Evolutionary conservation across 2,113 vertebrate genomes (phyloP).

Genomic region (Microcebus lehilahytsara): DNA sequence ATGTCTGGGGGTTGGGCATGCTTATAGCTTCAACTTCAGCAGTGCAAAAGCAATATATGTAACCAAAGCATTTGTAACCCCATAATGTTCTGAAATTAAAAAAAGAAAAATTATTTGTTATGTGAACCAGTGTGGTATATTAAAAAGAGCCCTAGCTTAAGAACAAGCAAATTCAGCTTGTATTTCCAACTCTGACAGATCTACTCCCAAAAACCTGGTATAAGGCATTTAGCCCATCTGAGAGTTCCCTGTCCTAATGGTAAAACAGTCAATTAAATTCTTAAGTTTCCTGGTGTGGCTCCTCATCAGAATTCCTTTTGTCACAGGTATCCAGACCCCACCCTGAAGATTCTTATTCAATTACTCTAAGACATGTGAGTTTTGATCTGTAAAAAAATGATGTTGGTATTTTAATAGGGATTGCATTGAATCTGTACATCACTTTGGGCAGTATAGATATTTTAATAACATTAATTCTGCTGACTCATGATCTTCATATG

Average conservation of each 20-base stretch:
- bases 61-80: too few species aligned
- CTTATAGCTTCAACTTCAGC: too few species aligned
- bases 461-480: too few species aligned
- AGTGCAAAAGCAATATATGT: too few species aligned
- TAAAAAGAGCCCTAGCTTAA: background rate
- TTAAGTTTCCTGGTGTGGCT: background rate
- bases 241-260: background rate
- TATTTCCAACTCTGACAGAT: background rate
- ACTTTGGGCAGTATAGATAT: too few species aligned
- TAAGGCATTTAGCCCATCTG: background rate
- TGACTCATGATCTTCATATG: too few species aligned
- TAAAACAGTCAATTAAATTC: background rate
- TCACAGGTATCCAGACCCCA: background rate
- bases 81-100: background rate
- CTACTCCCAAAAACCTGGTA: background rate
- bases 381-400: background rate
- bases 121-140: background rate
- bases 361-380: background rate
- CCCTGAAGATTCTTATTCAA: background rate
- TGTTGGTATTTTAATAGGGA: too few species aligned
- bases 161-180: background rate
- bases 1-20: too few species aligned
- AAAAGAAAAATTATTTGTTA: background rate
- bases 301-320: background rate
- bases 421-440: too few species aligned